Conservation (phyloP, 2,113 vertebrate species). For the Glareola pratincola region DNA sequence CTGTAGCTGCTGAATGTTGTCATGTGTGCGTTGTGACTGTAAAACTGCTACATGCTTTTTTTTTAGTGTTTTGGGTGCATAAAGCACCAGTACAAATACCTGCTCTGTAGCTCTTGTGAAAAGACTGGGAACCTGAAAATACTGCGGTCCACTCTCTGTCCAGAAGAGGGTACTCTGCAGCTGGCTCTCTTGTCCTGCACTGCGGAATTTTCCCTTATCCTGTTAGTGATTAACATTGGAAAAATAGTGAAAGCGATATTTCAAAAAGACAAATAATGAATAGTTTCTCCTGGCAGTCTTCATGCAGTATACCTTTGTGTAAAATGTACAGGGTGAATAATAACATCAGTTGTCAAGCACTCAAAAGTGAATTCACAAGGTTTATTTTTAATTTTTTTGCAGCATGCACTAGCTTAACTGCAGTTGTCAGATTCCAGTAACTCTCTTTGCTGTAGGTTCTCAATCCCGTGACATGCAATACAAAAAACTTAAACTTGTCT, state of each 20-base stretch:
- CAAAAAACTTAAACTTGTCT: neutral
- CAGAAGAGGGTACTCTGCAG: neutral
- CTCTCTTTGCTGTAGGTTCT: neutral
- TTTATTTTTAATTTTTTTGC: neutral
- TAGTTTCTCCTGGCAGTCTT: neutral
- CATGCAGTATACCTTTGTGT: neutral
- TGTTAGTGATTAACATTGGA: neutral
- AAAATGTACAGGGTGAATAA: neutral
- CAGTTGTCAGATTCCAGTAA: neutral
- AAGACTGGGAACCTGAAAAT: neutral
- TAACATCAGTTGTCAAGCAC: neutral
- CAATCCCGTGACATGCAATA: neutral
- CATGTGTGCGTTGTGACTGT: neutral
- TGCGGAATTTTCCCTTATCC: neutral
- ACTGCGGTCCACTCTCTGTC: neutral
- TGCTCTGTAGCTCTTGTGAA: neutral
- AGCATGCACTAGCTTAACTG: neutral
- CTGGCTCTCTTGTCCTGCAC: neutral
- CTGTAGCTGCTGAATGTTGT: neutral
- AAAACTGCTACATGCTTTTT: neutral
- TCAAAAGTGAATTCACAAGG: neutral
- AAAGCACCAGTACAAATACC: neutral
- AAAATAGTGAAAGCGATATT: neutral
- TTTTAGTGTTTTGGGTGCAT: neutral
- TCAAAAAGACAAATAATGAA: neutral